phyloP scores from a whole-genome alignment of 2,113 vertebrate species.

The Vanacampus margaritifer region DNA sequence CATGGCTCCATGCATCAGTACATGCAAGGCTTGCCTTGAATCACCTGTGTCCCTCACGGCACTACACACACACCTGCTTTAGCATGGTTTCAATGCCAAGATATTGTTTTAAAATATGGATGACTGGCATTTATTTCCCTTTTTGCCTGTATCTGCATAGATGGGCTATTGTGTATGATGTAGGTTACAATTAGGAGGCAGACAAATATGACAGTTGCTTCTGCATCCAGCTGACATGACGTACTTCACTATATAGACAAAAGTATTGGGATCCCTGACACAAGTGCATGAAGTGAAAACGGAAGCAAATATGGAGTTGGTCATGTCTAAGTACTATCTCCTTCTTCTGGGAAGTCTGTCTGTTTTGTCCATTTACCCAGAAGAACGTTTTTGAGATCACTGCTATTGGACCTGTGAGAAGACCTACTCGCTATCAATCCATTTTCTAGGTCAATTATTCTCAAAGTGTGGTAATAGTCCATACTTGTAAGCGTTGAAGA shows the following conservation, averaged over 20 bases:
- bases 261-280: background rate
- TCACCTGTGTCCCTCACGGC: slow-evolving; percentile 12
- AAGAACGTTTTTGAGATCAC: background rate
- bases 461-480: too few species aligned
- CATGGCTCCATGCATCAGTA: slow-evolving; percentile 39
- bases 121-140: slow-evolving; percentile 18
- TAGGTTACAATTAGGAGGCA: slow-evolving; percentile 20
- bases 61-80: slow-evolving; percentile 10
- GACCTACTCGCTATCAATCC: too few species aligned
- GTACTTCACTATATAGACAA: background rate
- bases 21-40: slow-evolving; percentile 7
- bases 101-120: slow-evolving; percentile 45
- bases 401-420: background rate
- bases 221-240: slow-evolving; percentile 9
- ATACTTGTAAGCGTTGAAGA: too few species aligned
- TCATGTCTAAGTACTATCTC: background rate
- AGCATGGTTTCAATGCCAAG: slow-evolving; percentile 23
- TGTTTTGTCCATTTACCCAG: background rate
- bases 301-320: background rate
- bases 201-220: slow-evolving; percentile 15
- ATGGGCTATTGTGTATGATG: slow-evolving; percentile 7
- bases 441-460: too few species aligned
- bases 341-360: background rate
- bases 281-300: background rate
- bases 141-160: slow-evolving; percentile 15